Base-by-base conservation (phyloP, 2,888 invertebrate genomes). In the Congeria kusceri region DNA sequence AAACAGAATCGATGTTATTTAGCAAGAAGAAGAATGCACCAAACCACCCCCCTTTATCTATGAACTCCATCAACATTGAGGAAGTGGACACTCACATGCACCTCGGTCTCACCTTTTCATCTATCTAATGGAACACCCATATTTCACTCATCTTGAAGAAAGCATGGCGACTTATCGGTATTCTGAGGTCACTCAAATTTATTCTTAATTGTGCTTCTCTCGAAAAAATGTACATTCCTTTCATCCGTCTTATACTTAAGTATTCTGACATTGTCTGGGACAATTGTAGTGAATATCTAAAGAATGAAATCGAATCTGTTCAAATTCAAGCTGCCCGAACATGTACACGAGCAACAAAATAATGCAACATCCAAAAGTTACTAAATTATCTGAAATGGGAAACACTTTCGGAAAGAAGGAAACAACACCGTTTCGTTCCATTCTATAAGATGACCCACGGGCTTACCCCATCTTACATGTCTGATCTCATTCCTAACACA, bases 351-450 rank as follows among this genome's bases (percentile, higher is more conserved):
- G 58, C 58, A 32, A 63, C 65, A 23, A 53, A 53, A 25, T 59
- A 59, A 57, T 23, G 65, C 15, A 25, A 32, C 32, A 32, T 32
- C 32, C 32, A 32, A 32, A 46, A 68, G 18, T 58, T 75, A 62
- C 58, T 69, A 29, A 58, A 56, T 18, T 64, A 76, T 25, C 68
- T 59, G 20, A 64, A 65, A 39, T 39, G 65, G 59, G 76, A 76
- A 44, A 58, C 49, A 49, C 32, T 32, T 9, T 32, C 32, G 9
- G 32, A 32, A 32, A 32, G 32, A 32, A 32, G 32, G 32, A 32
- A 4, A 32, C 32, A 32, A 32, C 32, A 32, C 9, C 64, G 70
- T 15, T 18, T 65, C 9, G 39, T 27, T 9, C n/a, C 53, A 11
- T 70, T 76, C 9, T 46, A 53, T 29, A 69, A 65, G 53, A 76